These are phyloP conservation scores for Episyrphus balteatus DNA, from an alignment of 1,140 invertebrate genomes.

Conservation along the genomic window DNA sequence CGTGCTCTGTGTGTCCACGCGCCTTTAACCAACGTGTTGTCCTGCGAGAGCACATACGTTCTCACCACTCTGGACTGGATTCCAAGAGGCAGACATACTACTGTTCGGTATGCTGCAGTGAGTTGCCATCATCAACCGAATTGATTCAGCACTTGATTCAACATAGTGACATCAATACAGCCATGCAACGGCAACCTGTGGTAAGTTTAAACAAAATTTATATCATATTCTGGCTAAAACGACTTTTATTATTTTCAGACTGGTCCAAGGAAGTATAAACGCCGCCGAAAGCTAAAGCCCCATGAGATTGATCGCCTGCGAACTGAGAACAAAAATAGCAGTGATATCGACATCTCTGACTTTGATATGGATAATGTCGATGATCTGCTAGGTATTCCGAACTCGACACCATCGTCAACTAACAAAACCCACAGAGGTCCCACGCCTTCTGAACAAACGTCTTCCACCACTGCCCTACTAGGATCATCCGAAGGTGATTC, in stretches of 20 bases:
- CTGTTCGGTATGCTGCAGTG: slow-evolving; percentile 61
- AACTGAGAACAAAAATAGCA: slow-evolving; percentile 19
- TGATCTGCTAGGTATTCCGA: slow-evolving; percentile 36
- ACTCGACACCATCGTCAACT: slow-evolving; percentile 14
- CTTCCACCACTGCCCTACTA: slow-evolving; percentile 2
- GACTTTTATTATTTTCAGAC: slow-evolving; percentile 38
- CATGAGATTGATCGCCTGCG: slow-evolving; percentile 44
- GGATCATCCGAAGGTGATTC: slow-evolving; percentile 8
- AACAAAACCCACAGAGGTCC: slow-evolving; percentile 10
- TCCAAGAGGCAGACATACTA: slow-evolving; percentile 47
- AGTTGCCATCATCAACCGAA: slow-evolving; percentile 56
- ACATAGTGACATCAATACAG: slow-evolving; percentile 72
- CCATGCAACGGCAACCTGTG: slow-evolving; percentile 61
- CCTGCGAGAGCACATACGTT: slow-evolving; percentile 66
- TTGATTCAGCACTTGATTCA: slow-evolving; percentile 68
- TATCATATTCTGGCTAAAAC: slow-evolving; percentile 2
- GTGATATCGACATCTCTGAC: slow-evolving; percentile 31
- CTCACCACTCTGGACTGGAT: slow-evolving; percentile 69
- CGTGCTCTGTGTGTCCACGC: slow-evolving; percentile 84
- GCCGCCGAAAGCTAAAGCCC: slow-evolving; percentile 58
- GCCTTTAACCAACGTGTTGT: slow-evolving; percentile 78
- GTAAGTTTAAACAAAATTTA: slow-evolving; percentile 23
- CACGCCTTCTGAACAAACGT: no score
- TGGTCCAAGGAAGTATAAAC: slow-evolving; percentile 67
- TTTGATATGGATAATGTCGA: slow-evolving; percentile 32